Evolutionary conservation across 2,888 invertebrate species (phyloP), one percentile per base, ranked within the genome.

Genomic region (Andrena chrysosceles): DNA sequence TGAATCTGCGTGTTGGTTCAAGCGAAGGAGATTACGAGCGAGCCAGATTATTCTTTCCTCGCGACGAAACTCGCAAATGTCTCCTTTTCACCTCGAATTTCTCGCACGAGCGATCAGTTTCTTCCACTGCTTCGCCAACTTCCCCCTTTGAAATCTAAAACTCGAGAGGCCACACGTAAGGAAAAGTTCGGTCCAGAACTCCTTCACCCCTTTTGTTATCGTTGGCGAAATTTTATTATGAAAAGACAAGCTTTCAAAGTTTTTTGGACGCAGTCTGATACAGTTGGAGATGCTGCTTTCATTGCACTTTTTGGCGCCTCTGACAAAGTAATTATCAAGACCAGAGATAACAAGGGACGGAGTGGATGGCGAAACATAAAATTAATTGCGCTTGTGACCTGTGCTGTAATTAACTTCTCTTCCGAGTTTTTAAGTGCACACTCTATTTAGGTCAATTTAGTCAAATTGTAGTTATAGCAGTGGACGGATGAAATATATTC

Each of bases 171-270:
- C 23, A 10, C 23, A 7, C 6, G 13, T 20, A 4, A 48, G 2
- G 42, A 42, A 33, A 60, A 26, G 20, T n/a, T n/a, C 6, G 59
- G n/a, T 20, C 48, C 8, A 13, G 26, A 33, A 62, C 13, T 71
- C 48, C 62, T 23, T 49, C 23, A 23, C 56, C 49, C 13, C 7
- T 35, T 69, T 48, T 31, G 54, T 69, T 42, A 31, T 49, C 35
- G 59, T 48, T 52, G n/a, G 26, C 56, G 69, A 69, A 63, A 77
- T 77, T 77, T 33, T 31, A 8, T 49, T 20, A 35, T 1, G 0
- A 20, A 56, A 4, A 48, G 13, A 66, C 62, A 29, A 23, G 63
- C 26, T n/a, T 31, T 69, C 62, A 10, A 66, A 56, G 35, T 7
- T 67, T 64, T 23, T 71, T 48, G 67, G 56, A 16, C 33, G 4